Conservation (phyloP, 2,888 invertebrate species). For the Cosmopolites sordidus region DNA sequence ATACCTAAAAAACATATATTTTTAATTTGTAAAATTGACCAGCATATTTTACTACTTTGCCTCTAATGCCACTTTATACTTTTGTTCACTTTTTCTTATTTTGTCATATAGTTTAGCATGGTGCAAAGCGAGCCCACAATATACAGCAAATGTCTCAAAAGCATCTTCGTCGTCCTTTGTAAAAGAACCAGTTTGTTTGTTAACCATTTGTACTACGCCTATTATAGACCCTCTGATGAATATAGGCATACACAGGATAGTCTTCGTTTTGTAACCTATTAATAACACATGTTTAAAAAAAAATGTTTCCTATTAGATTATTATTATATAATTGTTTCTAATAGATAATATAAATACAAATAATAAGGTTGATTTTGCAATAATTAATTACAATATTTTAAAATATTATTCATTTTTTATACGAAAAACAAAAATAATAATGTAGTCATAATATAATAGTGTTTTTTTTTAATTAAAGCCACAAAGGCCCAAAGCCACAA, state of each 20-base stretch:
- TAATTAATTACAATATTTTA: no score
- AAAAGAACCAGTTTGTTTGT: conserved; percentile 57
- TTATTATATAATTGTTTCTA: no score
- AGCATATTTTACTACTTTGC: conserved; percentile 3
- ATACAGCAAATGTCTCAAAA: conserved; percentile 79
- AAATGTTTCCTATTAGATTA: no score
- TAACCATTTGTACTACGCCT: conserved; percentile 86
- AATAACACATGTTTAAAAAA: no score
- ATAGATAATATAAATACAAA: no score
- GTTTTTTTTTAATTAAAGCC: no score
- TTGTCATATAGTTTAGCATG: conserved; percentile 82
- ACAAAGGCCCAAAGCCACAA: no score
- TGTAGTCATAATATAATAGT: no score
- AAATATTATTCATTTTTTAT: no score
- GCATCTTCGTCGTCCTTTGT: conserved; percentile 70
- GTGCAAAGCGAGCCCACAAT: conserved; percentile 80
- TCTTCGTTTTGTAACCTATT: conserved; percentile 62
- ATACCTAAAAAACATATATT: conserved; percentile 62
- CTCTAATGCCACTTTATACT: conserved; percentile 68
- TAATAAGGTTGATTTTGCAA: no score
- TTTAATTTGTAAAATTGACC: not conserved
- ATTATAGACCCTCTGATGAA: conserved; percentile 73
- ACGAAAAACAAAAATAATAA: no score
- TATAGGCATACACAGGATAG: conserved; percentile 84
- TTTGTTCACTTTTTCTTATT: conserved; percentile 77